Evolutionary conservation across 2,888 invertebrate genomes (phyloP).

Genomic region (Caprella mutica): DNA sequence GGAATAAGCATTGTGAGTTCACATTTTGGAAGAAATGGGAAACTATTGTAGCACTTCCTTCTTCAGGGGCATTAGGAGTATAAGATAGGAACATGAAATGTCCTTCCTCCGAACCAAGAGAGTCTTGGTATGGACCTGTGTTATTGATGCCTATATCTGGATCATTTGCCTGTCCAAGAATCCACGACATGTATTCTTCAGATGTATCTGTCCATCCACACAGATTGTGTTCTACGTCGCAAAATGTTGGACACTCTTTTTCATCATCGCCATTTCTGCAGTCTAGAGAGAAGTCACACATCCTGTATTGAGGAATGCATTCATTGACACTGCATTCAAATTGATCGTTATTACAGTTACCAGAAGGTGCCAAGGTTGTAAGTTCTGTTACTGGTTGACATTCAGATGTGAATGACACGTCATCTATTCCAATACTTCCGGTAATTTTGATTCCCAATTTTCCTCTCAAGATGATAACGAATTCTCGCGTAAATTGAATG

Average conservation of each 20-base stretch:
- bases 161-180: constrained; percentile 8
- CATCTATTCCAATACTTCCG: too few relatives aligned
- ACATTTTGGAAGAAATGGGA: background rate
- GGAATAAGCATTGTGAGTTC: background rate
- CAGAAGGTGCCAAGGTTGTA: too few relatives aligned
- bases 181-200: constrained; percentile 13
- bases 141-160: too few relatives aligned
- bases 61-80: background rate
- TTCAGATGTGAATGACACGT: too few relatives aligned
- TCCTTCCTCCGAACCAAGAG: background rate
- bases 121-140: background rate
- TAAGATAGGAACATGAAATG: background rate
- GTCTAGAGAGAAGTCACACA: constrained; percentile 18
- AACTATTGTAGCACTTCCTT: background rate
- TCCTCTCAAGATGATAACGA: too few relatives aligned
- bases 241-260: constrained; percentile 4
- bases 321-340: constrained; percentile 2
- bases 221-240: constrained; percentile 15
- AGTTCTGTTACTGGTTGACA: too few relatives aligned
- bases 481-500: too few relatives aligned
- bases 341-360: constrained; percentile 6
- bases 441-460: too few relatives aligned
- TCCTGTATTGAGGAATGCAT: constrained; percentile 10
- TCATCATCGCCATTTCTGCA: constrained; percentile 17
- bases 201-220: constrained; percentile 17